phyloP scores from a whole-genome alignment of 1,140 invertebrate species.

The Drosophila pruinosa region DNA sequence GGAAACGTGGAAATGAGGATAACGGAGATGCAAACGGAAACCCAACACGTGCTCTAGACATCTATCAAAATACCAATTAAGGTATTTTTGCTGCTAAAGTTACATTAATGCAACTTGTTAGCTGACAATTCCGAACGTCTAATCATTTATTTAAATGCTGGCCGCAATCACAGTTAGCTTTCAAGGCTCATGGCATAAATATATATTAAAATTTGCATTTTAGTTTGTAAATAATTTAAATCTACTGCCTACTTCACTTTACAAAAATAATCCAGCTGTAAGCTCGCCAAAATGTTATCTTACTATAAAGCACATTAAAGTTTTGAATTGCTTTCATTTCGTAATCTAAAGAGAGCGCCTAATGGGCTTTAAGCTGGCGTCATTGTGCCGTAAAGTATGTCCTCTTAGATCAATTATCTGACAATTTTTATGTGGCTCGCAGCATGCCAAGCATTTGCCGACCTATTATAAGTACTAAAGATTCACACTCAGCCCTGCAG shows the following conservation, averaged over 20 bases:
- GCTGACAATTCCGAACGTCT: neutral
- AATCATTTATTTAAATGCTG: neutral
- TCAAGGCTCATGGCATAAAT: neutral
- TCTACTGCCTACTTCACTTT: too few relatives aligned
- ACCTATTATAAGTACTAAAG: neutral
- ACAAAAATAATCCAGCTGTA: neutral
- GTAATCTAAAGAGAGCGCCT: neutral
- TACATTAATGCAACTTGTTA: neutral
- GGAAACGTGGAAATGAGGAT: neutral
- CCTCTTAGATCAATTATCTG: constrained; percentile 19
- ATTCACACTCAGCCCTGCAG: neutral
- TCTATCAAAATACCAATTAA: constrained; percentile 37
- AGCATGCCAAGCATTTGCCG: neutral
- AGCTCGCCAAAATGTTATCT: neutral
- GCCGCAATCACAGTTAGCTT: neutral
- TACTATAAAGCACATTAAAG: neutral
- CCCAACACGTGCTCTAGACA: constrained; percentile 2
- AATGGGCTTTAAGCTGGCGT: neutral
- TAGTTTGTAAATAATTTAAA: too few relatives aligned
- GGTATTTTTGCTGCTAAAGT: neutral
- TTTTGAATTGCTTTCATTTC: neutral
- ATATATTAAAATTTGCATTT: too few relatives aligned
- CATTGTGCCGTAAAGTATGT: neutral
- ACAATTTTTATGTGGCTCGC: constrained; percentile 23
- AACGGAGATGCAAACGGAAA: neutral